Base-by-base conservation (phyloP, 2,113 vertebrate species). In the Sula dactylatra region DNA sequence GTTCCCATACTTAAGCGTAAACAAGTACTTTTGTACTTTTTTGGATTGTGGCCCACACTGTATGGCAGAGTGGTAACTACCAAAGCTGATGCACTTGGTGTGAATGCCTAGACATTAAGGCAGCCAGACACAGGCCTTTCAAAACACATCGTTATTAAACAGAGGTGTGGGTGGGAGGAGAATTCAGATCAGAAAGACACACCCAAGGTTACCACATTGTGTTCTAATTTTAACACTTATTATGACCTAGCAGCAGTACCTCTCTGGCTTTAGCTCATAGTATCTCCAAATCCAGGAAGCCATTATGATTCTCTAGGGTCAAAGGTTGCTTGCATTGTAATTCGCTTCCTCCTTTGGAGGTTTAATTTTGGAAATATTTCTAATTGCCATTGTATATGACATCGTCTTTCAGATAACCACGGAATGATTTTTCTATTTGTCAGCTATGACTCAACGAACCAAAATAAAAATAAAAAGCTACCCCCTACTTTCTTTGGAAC, bases 301-400 rank as follows among this genome's bases (percentile, higher is more conserved):
- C 97, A 98, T 98, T 98, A 98, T 97, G 97, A 97, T 95, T 98
- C 97, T 84, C 96, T 92, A 97, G 98, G 98, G 99, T 99, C 99
- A 99, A 98, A 99, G 99, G 98, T 98, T 98, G 97, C 98, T 88
- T 97, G 99, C 99, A 99, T 99, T 99, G 99, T 99, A 98, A 99
- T 98, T 93, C 82, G 56, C 98, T 99, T 99, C 99, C 99, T 98
- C 97, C 98, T 98, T 98, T 98, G 97, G 98, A 97, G 98, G 96
- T 98, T 98, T 98, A 98, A 98, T 98, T 98, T 98, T 98, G 97
- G 98, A 98, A 98, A 89, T 96, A 77, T 74, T 96, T 97, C 97
- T 97, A 96, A 98, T 91, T 92, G 95, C 97, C 81, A 98, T 98
- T 98, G 98, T 98, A 96, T 89, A 91, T 81, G 91, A 97, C 97